Percentiles rank a stretch among this genome's conserved stretches.
Evolutionary conservation across 2,797 vertebrate genomes (phyloP).

Genomic region (Emydoidea blandingii): DNA sequence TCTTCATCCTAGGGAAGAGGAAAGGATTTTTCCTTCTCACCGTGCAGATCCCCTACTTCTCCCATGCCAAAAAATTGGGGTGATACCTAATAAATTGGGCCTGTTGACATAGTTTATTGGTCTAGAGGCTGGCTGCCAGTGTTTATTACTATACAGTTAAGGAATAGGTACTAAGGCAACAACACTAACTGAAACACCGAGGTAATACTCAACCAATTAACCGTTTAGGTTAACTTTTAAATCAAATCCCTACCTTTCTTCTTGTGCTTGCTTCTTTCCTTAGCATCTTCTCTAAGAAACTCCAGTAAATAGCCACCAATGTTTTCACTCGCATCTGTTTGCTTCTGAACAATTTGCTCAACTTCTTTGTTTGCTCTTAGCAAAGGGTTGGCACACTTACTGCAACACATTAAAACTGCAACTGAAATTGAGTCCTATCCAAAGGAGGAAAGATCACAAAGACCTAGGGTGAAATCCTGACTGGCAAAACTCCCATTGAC

Average conservation of each 20-base stretch:
- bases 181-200: neutral
- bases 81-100: neutral
- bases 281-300: neutral
- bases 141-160: neutral
- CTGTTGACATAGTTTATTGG: neutral
- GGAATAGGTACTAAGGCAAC: neutral
- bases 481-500: neutral
- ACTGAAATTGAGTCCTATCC: constrained; percentile 5
- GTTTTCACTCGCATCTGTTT: rapidly evolving
- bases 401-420: constrained; percentile 69
- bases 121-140: neutral
- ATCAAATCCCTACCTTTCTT: neutral
- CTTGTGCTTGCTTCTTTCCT: neutral
- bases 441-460: neutral
- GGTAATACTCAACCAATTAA: neutral
- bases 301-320: neutral
- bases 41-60: neutral
- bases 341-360: neutral
- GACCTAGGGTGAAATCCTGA: neutral
- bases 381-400: constrained; percentile 50
- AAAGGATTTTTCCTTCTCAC: neutral
- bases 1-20: neutral
- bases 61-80: neutral
- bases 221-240: neutral
- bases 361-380: neutral